These are phyloP conservation scores for Ceratosolen fusciceps DNA, from an alignment of 1,140 invertebrate species.

Conservation along the genomic window DNA sequence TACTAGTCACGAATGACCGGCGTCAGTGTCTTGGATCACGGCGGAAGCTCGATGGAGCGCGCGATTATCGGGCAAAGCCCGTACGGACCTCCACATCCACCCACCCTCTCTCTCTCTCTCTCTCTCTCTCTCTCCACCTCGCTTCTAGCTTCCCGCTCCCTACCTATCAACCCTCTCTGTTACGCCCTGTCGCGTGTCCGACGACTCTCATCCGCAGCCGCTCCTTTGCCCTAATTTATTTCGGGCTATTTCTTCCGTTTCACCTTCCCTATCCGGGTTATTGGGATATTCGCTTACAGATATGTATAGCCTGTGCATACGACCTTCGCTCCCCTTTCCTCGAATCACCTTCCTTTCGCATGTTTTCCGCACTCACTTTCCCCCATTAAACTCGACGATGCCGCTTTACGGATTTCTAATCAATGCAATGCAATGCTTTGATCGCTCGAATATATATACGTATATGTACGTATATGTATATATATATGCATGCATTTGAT, in stretches of 20 bases:
- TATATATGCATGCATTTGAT: no score
- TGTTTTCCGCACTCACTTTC: no score
- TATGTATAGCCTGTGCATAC: background rate
- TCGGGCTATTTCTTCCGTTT: background rate
- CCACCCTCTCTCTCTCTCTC: background rate
- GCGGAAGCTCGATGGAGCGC: background rate
- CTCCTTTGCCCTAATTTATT: conserved; percentile 41
- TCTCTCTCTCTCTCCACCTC: background rate
- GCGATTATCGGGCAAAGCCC: background rate
- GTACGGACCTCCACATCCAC: background rate
- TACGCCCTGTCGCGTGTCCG: conserved; percentile 12
- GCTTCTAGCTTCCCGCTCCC: background rate
- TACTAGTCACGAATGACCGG: background rate
- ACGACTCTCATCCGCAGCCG: conserved; percentile 6
- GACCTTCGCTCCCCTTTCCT: background rate
- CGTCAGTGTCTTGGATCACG: background rate
- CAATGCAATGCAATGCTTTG: no score
- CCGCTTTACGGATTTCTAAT: no score
- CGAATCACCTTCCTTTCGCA: no score
- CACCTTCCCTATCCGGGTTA: background rate
- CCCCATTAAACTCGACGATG: no score
- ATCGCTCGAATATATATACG: no score
- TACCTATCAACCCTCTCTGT: background rate
- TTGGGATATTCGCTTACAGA: conserved; percentile 33
- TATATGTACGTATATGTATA: no score